phyloP scores from a whole-genome alignment of 1,140 invertebrate genomes.

The Sarcophaga bullata region DNA sequence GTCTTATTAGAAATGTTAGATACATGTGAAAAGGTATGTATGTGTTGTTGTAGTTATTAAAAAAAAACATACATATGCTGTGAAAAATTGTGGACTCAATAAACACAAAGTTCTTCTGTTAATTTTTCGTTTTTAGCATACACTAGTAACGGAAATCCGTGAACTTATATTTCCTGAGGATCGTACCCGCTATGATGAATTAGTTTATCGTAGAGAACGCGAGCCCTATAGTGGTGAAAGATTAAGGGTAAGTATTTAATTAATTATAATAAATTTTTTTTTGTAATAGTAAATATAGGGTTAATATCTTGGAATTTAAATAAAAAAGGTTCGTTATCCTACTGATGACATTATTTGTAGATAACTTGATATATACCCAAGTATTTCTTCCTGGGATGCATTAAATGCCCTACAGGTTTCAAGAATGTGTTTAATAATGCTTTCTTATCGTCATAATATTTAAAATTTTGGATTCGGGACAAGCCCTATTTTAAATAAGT shows the following conservation, averaged over 20 bases:
- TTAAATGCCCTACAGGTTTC: too few relatives aligned
- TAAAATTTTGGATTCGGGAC: too few relatives aligned
- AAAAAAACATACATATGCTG: too few relatives aligned
- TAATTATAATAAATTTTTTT: too few relatives aligned
- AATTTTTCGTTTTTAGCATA: conserved; percentile 71
- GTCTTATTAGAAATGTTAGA: conserved; percentile 89
- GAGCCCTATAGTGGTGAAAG: conserved; percentile 64
- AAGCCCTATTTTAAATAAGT: too few relatives aligned
- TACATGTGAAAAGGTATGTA: conserved; percentile 86
- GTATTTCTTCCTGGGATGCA: too few relatives aligned
- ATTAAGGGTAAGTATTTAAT: conserved; percentile 59
- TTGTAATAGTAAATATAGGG: neutral
- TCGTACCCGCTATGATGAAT: conserved; percentile 84
- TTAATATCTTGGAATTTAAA: too few relatives aligned
- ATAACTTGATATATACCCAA: too few relatives aligned
- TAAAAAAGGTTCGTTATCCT: neutral
- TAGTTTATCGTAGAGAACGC: conserved; percentile 82
- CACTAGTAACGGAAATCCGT: conserved; percentile 87
- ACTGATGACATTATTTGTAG: neutral
- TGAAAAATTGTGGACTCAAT: neutral
- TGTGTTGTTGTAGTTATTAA: too few relatives aligned
- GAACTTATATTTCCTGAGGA: conserved; percentile 87
- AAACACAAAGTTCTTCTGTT: neutral
- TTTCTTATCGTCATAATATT: too few relatives aligned
- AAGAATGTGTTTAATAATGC: too few relatives aligned